These are phyloP conservation scores for Drosophila aldrichi DNA, from an alignment of 2,888 invertebrate genomes.

Conservation along the genomic window DNA sequence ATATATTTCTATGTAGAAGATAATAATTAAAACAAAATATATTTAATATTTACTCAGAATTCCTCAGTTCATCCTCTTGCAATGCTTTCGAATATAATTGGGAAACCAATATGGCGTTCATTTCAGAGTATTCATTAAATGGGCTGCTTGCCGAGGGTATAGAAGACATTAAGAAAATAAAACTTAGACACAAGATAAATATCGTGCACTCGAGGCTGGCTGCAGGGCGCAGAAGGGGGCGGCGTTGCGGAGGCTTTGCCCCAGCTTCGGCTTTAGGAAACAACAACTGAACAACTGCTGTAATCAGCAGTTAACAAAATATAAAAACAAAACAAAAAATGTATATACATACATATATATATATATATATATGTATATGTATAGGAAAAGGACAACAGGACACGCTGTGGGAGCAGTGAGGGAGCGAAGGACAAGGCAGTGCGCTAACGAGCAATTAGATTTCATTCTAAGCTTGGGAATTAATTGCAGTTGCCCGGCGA, in stretches of 20 bases:
- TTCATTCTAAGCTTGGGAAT: slow-evolving; percentile 84
- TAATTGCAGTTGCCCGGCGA: slow-evolving; percentile 78
- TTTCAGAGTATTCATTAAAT: background rate
- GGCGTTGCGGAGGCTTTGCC: background rate
- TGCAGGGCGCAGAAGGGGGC: background rate
- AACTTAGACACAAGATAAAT: slow-evolving; percentile 78
- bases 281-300: slow-evolving; percentile 73
- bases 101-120: background rate
- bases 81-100: background rate
- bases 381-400: slow-evolving; percentile 26
- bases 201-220: slow-evolving; percentile 44
- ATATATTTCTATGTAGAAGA: background rate
- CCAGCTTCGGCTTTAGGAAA: slow-evolving; percentile 20
- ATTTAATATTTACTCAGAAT: background rate
- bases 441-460: slow-evolving; percentile 85
- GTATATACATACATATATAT: no score
- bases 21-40: background rate
- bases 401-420: slow-evolving; percentile 7
- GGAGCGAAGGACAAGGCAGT: slow-evolving; percentile 57
- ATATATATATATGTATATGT: background rate
- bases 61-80: background rate
- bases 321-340: slow-evolving; percentile 63
- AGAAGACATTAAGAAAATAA: slow-evolving; percentile 65
- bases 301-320: slow-evolving; percentile 84
- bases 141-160: slow-evolving; percentile 34